Evolutionary conservation across 1,140 invertebrate genomes (phyloP), one percentile per base, ranked within the genome.

Genomic region (Dryas iulia): DNA sequence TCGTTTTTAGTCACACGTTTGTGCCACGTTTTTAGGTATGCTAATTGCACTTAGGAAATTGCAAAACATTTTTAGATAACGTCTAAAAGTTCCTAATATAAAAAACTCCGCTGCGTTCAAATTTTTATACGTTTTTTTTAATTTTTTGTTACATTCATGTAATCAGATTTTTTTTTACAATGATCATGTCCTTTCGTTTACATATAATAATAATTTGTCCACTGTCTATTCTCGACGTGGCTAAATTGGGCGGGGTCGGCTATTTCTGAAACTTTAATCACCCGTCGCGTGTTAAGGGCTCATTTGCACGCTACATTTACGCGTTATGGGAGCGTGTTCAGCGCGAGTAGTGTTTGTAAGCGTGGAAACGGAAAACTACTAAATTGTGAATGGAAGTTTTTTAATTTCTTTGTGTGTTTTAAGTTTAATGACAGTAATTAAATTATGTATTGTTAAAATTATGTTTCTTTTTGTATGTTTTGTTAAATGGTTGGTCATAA

Each of bases 191-290:
- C n/a, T n/a, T n/a, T n/a, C n/a, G n/a, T n/a, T n/a, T n/a, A n/a
- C n/a, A n/a, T n/a, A n/a, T 10, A 18, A 47, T 18, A 47, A 47
- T 47, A 47, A 18, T 47, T 47, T 47, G 6, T 35, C 30, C 39
- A 21, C 18, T 47, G 14, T 47, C 14, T 18, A 47, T 47, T 47
- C 14, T 14, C 18, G 39, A 18, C 39, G 7, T 18, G 2, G 14
- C 14, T 47, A 47, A 47, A 47, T 47, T 47, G 14, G 39, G 39
- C 39, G 39, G 23, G 39, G 23, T 30, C 57, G 23, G 28, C 33
- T 52, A 30, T 24, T 59, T 52, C 26, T 52, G 64, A 58, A 53
- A 66, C 39, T 53, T 66, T 66, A 66, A 66, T 66, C 23, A 66
- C 11, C 33, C 33, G 11, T 59, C 30, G 21, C 65, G 65, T 66